Percentiles rank a stretch among this genome's conserved stretches.
These are phyloP conservation scores for Pseudopipra pipra DNA, from an alignment of 2,113 vertebrate species.

Conservation along the genomic window DNA sequence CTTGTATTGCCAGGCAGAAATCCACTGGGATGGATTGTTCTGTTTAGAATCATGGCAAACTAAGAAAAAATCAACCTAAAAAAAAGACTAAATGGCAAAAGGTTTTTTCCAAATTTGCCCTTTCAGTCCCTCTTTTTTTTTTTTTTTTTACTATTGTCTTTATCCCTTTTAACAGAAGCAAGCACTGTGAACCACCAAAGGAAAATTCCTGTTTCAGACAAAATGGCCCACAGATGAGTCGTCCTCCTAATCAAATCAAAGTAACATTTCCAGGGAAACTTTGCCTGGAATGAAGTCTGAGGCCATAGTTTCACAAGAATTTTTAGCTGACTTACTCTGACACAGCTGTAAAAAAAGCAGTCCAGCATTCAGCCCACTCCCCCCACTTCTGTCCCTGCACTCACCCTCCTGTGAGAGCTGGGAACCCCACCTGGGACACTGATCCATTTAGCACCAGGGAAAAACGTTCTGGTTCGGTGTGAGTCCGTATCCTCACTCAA, in stretches of 20 bases:
- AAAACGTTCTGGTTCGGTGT: background rate
- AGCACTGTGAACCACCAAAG: background rate
- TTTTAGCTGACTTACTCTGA: background rate
- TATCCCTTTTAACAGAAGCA: background rate
- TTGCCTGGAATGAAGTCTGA: background rate
- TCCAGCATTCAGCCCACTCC: background rate
- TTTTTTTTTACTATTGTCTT: background rate
- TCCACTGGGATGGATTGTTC: background rate
- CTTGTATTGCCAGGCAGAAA: background rate
- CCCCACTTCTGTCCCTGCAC: background rate
- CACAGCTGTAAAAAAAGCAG: background rate
- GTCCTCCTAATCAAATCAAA: background rate
- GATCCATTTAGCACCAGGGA: accelerated
- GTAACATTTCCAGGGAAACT: background rate
- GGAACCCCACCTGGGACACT: background rate
- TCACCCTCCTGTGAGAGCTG: background rate
- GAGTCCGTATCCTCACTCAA: background rate
- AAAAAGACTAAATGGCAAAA: accelerated
- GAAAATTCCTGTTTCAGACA: background rate
- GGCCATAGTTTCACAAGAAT: background rate
- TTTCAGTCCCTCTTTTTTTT: background rate
- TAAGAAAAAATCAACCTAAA: background rate
- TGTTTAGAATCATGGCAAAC: background rate
- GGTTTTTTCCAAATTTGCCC: background rate
- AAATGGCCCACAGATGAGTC: background rate